A percentile compares a stretch with the other conserved stretches of the same genome.
Evolutionary conservation across 1,140 invertebrate species (phyloP).

Genomic region (Heliconius eleuchia): DNA sequence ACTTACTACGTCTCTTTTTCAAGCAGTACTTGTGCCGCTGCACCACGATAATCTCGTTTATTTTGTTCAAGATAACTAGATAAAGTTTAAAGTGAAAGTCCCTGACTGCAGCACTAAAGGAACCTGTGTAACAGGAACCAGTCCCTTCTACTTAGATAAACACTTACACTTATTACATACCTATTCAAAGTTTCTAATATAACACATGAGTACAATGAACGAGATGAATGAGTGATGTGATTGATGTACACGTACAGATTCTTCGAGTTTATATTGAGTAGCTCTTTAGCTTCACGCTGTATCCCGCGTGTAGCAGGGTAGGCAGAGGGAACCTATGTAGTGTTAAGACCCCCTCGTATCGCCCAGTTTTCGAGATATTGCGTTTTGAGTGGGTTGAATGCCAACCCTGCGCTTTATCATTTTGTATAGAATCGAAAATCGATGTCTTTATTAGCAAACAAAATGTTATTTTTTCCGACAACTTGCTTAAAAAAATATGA

Average conservation of each 20-base stretch:
- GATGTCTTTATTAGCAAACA: no score
- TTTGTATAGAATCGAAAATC: no score
- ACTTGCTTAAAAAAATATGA: no score
- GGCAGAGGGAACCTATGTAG: neutral
- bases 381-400: neutral
- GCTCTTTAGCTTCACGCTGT: neutral
- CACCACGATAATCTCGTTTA: no score
- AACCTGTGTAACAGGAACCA: constrained; percentile 5
- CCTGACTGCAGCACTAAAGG: neutral
- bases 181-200: neutral
- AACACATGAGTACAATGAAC: neutral
- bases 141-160: neutral
- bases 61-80: neutral
- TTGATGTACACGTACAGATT: neutral
- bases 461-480: no score
- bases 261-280: neutral
- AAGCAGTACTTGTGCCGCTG: no score
- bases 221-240: neutral
- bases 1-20: no score
- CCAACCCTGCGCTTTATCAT: no score
- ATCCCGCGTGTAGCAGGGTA: neutral
- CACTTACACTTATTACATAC: neutral
- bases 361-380: neutral
- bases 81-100: neutral
- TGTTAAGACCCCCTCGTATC: no score